These are phyloP conservation scores for Apamea epomidion DNA, from an alignment of 2,888 invertebrate species.

Conservation along the genomic window DNA sequence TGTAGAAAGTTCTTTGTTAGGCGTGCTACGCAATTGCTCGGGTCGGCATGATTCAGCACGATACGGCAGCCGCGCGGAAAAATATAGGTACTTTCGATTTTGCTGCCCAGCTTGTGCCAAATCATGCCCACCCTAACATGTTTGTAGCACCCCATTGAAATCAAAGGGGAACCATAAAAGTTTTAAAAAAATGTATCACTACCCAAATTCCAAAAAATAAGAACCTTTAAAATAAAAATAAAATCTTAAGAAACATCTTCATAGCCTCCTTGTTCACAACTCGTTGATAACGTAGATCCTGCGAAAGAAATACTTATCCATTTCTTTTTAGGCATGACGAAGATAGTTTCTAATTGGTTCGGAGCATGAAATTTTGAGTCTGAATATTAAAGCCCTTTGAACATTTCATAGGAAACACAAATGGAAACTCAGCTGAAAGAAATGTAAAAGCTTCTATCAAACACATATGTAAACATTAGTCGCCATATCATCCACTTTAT, in stretches of 20 bases:
- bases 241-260: not conserved
- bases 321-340: not conserved
- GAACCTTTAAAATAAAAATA: not conserved
- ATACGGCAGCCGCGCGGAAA: not conserved
- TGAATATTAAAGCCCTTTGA: not conserved
- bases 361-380: not conserved
- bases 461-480: not conserved
- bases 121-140: no score
- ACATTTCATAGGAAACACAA: not conserved
- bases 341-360: not conserved
- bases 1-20: not conserved
- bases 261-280: not conserved
- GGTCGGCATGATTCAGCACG: not conserved
- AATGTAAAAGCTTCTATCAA: not conserved
- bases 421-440: not conserved
- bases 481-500: not conserved
- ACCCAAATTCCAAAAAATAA: not conserved
- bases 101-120: no score
- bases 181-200: not conserved
- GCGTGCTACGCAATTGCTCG: no score
- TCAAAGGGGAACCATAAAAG: no score
- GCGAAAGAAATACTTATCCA: not conserved
- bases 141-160: not conserved
- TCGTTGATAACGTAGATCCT: not conserved
- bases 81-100: not conserved